A percentile compares a stretch with the other conserved stretches of the same genome.
These are phyloP conservation scores for Mayetiola destructor DNA, from an alignment of 2,888 invertebrate genomes.

Conservation along the genomic window DNA sequence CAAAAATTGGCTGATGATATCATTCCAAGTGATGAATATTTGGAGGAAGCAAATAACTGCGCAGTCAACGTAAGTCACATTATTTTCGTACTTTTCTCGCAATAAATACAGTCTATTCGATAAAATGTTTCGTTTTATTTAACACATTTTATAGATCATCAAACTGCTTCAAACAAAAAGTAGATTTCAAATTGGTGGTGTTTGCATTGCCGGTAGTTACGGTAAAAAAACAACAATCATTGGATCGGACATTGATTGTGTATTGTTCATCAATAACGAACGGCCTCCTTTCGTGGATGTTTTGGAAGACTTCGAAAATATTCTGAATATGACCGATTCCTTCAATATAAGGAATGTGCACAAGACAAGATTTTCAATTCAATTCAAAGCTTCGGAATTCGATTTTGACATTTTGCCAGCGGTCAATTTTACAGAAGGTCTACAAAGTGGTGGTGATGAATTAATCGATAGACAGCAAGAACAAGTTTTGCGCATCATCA, in stretches of 20 bases:
- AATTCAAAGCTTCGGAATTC: background rate
- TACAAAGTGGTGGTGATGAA: background rate
- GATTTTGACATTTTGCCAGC: conserved; percentile 8
- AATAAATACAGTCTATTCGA: background rate
- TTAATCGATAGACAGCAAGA: background rate
- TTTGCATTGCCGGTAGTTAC: conserved; percentile 6
- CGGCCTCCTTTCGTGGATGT: background rate
- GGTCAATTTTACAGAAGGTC: background rate
- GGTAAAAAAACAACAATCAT: conserved; percentile 2
- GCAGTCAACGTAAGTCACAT: background rate
- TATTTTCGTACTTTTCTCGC: background rate
- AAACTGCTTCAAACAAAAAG: conserved; percentile 2
- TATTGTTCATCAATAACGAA: background rate
- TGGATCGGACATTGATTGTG: background rate
- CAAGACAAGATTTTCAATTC: background rate
- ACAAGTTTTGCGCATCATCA: background rate
- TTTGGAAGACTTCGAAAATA: background rate
- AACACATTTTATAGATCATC: background rate
- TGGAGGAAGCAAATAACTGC: background rate
- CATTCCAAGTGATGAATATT: conserved; percentile 4
- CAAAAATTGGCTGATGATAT: conserved; percentile 1
- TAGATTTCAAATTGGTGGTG: background rate
- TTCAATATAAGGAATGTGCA: background rate
- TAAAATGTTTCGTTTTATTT: background rate
- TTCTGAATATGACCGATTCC: background rate